Percentiles rank a stretch among this genome's conserved stretches.
Conservation (phyloP, 2,113 vertebrate species). For the Callithrix jacchus region DNA sequence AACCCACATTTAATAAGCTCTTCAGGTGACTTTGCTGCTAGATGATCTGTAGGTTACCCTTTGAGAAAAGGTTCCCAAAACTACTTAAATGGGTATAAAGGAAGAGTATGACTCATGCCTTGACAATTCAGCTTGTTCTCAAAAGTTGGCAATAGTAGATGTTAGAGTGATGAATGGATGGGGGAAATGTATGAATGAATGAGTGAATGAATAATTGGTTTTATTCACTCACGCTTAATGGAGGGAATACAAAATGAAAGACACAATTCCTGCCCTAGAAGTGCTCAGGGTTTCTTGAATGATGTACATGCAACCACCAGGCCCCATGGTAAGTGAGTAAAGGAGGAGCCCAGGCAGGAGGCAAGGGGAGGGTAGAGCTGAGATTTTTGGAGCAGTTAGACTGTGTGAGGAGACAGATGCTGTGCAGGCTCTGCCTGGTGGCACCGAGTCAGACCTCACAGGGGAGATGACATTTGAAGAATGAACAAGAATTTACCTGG, state of each 20-base stretch:
- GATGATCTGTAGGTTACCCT: not conserved
- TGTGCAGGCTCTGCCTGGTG: not conserved
- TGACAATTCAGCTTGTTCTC: not conserved
- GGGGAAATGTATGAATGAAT: too few relatives aligned
- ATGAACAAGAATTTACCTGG: not conserved
- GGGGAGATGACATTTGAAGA: not conserved
- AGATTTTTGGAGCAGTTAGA: not conserved
- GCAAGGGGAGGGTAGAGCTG: rapidly evolving
- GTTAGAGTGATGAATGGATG: not conserved
- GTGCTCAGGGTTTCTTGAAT: not conserved
- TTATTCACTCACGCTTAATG: not conserved
- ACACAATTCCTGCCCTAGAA: not conserved
- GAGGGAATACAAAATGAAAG: not conserved
- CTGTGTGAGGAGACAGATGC: not conserved
- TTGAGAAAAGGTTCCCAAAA: not conserved
- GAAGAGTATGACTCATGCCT: not conserved
- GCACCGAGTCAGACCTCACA: not conserved
- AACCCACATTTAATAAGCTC: not conserved
- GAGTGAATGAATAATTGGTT: not conserved
- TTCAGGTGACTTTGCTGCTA: not conserved
- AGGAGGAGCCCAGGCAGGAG: not conserved
- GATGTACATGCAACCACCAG: not conserved
- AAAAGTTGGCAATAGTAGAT: not conserved
- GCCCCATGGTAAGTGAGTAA: rapidly evolving
- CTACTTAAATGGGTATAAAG: not conserved